Evolutionary conservation across 2,797 vertebrate genomes (phyloP), one percentile per base, ranked within the genome.

Genomic region (Agapornis canus): DNA sequence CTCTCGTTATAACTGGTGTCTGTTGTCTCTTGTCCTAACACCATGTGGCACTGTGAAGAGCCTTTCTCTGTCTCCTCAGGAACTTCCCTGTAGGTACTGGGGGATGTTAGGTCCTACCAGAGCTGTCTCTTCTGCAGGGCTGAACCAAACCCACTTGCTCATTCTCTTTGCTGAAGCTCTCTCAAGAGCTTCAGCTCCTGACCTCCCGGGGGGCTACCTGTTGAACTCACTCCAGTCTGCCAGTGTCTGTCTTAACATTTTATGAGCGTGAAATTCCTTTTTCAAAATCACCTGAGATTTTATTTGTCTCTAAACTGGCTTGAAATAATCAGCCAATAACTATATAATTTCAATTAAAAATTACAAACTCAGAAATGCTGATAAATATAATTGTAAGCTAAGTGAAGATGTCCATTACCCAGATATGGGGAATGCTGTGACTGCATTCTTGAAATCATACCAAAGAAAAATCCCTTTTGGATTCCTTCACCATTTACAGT

Each of bases 121-220:
- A 70, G 37, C 19, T 0, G 0, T 11, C 42, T 54, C 35, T 42
- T 81, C 47, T 37, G 45, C 42, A 40, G 31, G 15, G 37, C 59
- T 76, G 79, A 68, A 79, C 32, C 26, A 78, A 22, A 20, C 54
- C 60, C 11, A 8, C 22, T 47, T 37, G 49, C 23, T 60, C 39
- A 26, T 45, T 8, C 35, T 76, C 23, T 70, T 60, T 0, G 2
- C 32, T 42, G 31, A 35, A 35, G 54, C 14, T 35, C n/a, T 32
- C 3, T 35, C 39, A 77, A 64, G 52, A 68, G 12, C 48, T 83
- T 43, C 37, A n/a, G 65, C 1, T n/a, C 15, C 37, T 1, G 1
- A 4, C 35, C 13, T 66, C 35, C 25, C 18, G 57, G 17, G 9
- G 10, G 4, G 2, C 19, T 43, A 13, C 45, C 27, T 0, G 1